Evolutionary conservation across 2,797 vertebrate genomes (phyloP), one percentile per base, ranked within the genome.

Genomic region (Aphelocoma californica): DNA sequence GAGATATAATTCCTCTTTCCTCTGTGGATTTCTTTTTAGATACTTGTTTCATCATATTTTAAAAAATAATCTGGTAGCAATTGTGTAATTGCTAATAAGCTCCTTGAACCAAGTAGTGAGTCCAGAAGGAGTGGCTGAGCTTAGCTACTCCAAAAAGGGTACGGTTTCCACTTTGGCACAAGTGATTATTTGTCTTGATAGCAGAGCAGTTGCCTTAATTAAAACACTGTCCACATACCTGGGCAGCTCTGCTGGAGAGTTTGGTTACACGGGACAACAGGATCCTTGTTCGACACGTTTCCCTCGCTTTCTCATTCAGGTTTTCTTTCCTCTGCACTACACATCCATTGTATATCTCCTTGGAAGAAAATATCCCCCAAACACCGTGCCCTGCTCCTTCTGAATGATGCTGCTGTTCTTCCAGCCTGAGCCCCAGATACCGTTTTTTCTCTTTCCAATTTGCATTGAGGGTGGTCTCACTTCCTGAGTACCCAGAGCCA

Each of bases 191-290:
- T 95, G 88, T 93, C 85, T 80, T 25, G 90, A 95, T 88, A 92
- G 91, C 95, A 78, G 93, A 96, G 70, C 32, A 16, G 96, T 86
- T 96, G 92, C 90, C 94, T 97, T 97, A 97, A 97, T 98, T 97
- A 97, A 95, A 97, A 88, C 95, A 90, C 92, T 95, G 95, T 95
- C 77, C 71, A 5, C 71, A 85, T 96, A 96, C 93, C 92, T 90
- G 93, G 57, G 53, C 73, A 80, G 66, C 93, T 95, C 78, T 54
- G 69, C 28, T 86, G 96, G 88, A 82, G 96, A 83, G 10, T 96
- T 72, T 53, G 80, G 83, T 96, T 96, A 92, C 95, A 57, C 0
- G 1, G 83, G 93, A 97, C 97, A 97, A 97, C 90, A 77, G 96
- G 54, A 91, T 86, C 95, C 88, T 97, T 97, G 97, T 97, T 96